phyloP scores from a whole-genome alignment of 1,140 invertebrate species.

The Vollenhovia emeryi region DNA sequence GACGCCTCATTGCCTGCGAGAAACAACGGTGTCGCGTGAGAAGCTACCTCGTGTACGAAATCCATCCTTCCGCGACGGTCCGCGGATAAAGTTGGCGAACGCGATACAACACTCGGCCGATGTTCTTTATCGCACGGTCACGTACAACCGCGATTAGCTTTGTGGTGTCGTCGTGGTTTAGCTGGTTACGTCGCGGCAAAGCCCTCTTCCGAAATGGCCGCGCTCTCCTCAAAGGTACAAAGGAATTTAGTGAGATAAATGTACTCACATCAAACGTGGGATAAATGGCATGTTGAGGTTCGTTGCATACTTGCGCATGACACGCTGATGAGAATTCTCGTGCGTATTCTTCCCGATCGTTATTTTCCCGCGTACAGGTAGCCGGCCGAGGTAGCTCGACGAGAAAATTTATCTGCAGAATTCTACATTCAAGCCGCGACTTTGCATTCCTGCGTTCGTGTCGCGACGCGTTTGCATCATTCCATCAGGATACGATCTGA shows the following conservation, averaged over 20 bases:
- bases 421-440: background rate
- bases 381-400: background rate
- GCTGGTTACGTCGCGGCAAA: constrained; percentile 33
- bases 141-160: constrained; percentile 65
- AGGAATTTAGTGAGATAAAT: constrained; percentile 36
- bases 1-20: background rate
- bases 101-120: constrained; percentile 53
- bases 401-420: background rate
- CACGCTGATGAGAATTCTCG: background rate
- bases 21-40: background rate
- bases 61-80: background rate
- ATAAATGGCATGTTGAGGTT: constrained; percentile 29
- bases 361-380: background rate
- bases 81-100: constrained; percentile 58
- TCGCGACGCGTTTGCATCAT: background rate
- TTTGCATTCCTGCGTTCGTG: background rate
- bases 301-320: background rate
- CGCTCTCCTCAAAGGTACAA: constrained; percentile 37
- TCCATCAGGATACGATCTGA: background rate
- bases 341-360: constrained; percentile 21
- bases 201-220: constrained; percentile 29
- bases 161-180: constrained; percentile 55
- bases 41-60: background rate
- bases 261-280: constrained; percentile 32
- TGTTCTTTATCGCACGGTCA: constrained; percentile 69